Conservation (phyloP, 2,113 vertebrate species). For the Rhodinocichla rosea region DNA sequence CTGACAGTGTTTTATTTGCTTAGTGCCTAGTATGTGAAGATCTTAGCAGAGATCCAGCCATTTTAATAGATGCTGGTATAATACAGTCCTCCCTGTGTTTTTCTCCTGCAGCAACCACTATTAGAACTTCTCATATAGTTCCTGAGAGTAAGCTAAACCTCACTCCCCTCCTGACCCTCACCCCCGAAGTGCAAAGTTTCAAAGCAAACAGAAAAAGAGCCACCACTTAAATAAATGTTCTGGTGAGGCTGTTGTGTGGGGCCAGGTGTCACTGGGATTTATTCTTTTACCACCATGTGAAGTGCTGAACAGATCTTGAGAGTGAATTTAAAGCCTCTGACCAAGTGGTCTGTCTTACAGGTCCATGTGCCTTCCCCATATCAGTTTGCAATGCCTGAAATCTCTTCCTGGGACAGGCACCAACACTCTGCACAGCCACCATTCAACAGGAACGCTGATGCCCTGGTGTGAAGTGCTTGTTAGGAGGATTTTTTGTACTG, state of each 20-base stretch:
- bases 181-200: background rate
- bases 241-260: background rate
- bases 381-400: background rate
- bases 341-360: accelerated
- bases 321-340: background rate
- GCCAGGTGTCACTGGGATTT: background rate
- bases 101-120: background rate
- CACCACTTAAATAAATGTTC: background rate
- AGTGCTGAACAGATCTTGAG: background rate
- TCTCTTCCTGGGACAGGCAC: background rate
- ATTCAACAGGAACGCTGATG: accelerated
- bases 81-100: background rate
- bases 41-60: background rate
- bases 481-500: background rate
- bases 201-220: background rate
- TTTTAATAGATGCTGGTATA: background rate
- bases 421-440: accelerated
- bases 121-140: background rate
- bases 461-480: background rate
- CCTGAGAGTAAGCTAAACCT: background rate
- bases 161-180: background rate
- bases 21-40: background rate
- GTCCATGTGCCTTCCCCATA: accelerated
- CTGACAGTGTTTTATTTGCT: background rate
- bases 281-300: background rate